phyloP scores from a whole-genome alignment of 2,888 invertebrate genomes.

The Scaptomyza parva region DNA sequence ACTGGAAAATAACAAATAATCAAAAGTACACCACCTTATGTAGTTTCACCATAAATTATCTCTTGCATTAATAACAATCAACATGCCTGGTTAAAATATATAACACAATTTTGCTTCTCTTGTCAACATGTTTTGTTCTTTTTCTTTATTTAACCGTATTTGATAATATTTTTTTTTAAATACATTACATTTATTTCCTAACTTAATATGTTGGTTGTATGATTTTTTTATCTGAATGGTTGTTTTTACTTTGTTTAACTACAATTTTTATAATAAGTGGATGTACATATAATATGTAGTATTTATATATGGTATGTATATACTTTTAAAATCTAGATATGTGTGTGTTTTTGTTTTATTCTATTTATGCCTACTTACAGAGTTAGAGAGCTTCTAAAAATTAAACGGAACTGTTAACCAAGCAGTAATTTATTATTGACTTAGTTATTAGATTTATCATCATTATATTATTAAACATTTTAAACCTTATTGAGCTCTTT shows the following conservation, averaged over 20 bases:
- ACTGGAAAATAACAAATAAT: too few species aligned
- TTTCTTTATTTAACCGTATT: constrained; percentile 41
- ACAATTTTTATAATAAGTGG: constrained; percentile 29
- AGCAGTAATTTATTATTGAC: constrained; percentile 42
- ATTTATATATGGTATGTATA: constrained; percentile 25
- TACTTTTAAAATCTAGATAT: constrained; percentile 33
- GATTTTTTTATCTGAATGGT: constrained; percentile 19
- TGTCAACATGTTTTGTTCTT: constrained; percentile 38
- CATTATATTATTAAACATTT: constrained; percentile 8
- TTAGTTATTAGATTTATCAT: constrained; percentile 11
- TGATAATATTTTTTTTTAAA: constrained; percentile 31
- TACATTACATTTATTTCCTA: constrained; percentile 45
- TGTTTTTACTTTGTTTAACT: constrained; percentile 23
- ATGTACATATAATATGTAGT: constrained; percentile 39
- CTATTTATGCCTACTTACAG: constrained; percentile 36
- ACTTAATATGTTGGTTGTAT: constrained; percentile 16
- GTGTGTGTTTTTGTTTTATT: constrained; percentile 3
- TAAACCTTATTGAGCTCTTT: constrained; percentile 1
- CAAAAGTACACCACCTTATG: too few species aligned
- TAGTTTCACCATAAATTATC: too few species aligned
- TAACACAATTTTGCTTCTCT: constrained; percentile 9
- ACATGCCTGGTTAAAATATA: neutral
- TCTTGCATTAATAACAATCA: neutral
- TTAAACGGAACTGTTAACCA: constrained; percentile 57
- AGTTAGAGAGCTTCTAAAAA: constrained; percentile 28